Base-by-base conservation (phyloP, 2,888 invertebrate genomes). In the Alentia gelatinosa region DNA sequence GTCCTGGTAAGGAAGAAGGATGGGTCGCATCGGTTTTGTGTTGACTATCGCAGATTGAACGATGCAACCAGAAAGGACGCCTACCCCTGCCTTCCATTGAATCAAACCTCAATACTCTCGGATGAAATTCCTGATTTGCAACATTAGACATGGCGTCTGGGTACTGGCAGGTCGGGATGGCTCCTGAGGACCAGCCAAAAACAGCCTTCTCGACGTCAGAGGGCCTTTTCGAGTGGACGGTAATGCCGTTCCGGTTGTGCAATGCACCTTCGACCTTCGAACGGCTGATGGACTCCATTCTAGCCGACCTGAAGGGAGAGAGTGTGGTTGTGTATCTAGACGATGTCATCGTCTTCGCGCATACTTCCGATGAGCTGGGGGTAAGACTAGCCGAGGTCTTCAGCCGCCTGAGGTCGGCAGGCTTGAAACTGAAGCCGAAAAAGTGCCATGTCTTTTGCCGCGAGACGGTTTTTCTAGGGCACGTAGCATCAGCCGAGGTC, bases 311-410 rank as follows among this genome's bases (percentile, higher is more conserved):
- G 12, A 47, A 35, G n/a, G 39, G 40, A 15, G 35, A 35, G 12
- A 23, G 74, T 12, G 30, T 39, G 9, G 19, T 88, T 7, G 33
- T 92, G 0, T 93, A 91, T 47, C 30, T 94, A 7, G 93, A 93
- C 89, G 93, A 94, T 79, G n/a, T 93, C 23, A 92, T 93, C 4
- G 91, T 93, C 40, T 93, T 91, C 47, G 90, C 89, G n/a, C 89
- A 50, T 3, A 86, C 90, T 15, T 91, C 90, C 50, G 91, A 91
- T 33, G 90, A 92, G 86, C 92, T 92, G 75, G 35, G 92, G 26
- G 91, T 91, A 33, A 84, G 92, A 19, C 39, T 93, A 42, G 75
- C 91, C 30, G 1, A 39, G 23, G 91, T 93, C 15, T 89, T 93
- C 40, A 39, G 84, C 1, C 84, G 92, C 40, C 68, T 92, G 7